Percentiles rank a stretch among this genome's conserved stretches.
These are phyloP conservation scores for Drosophila austrosaltans DNA, from an alignment of 2,888 invertebrate genomes.

Conservation along the genomic window DNA sequence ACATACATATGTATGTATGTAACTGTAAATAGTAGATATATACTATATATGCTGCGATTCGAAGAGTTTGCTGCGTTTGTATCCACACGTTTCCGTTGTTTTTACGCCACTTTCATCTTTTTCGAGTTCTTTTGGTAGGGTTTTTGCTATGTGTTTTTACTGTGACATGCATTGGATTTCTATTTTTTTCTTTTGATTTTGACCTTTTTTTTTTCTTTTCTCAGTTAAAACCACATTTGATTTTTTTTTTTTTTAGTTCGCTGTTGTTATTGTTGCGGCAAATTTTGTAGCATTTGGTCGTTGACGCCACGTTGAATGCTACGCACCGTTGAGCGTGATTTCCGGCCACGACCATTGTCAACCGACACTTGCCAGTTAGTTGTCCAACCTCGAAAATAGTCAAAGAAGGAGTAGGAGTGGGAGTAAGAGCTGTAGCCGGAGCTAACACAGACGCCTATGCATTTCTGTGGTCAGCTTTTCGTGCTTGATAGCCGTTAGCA, in stretches of 20 bases:
- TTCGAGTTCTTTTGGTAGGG: slow-evolving; percentile 8
- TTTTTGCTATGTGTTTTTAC: neutral
- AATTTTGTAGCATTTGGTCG: slow-evolving; percentile 52
- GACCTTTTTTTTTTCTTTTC: neutral
- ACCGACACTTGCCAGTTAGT: slow-evolving; percentile 13
- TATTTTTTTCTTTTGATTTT: neutral
- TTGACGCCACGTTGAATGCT: slow-evolving; percentile 18
- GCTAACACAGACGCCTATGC: slow-evolving; percentile 56
- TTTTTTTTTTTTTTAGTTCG: slow-evolving; percentile 12
- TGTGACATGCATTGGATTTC: neutral
- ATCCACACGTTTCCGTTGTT: slow-evolving; percentile 32
- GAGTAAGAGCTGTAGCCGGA: neutral
- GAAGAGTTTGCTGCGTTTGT: neutral
- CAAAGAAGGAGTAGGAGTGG: neutral
- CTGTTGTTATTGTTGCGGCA: slow-evolving; percentile 39
- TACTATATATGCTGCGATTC: neutral
- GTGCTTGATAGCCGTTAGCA: slow-evolving; percentile 11
- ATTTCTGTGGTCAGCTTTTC: slow-evolving; percentile 39
- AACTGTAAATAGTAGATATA: neutral
- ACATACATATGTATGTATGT: neutral
- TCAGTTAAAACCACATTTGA: neutral
- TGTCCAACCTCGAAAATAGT: slow-evolving; percentile 11
- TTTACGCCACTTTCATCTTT: slow-evolving; percentile 40
- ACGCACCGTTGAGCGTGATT: slow-evolving; percentile 63
- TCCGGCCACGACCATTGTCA: slow-evolving; percentile 55